Conservation (phyloP, 64 coral and sea anemone species). For the Catalaphyllia jardinei region DNA sequence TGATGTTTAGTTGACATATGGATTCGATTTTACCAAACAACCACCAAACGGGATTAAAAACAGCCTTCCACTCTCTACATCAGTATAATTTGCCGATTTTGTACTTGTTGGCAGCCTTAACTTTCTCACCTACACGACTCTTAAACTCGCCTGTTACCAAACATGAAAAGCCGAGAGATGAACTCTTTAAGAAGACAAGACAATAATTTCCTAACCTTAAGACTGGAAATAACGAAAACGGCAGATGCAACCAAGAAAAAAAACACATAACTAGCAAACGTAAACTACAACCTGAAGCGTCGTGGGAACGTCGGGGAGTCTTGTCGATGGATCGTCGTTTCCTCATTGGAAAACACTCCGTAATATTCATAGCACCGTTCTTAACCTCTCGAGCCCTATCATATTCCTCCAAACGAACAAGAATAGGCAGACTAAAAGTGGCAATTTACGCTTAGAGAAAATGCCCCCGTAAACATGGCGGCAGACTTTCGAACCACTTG, state of each 20-base stretch:
- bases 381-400: background rate
- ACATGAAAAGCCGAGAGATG: background rate
- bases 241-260: background rate
- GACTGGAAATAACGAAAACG: background rate
- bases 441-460: background rate
- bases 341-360: conserved; percentile 86
- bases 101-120: no score
- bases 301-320: conserved; percentile 61
- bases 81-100: no score
- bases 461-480: background rate
- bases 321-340: conserved; percentile 84
- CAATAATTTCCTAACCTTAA: background rate
- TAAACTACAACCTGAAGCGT: background rate
- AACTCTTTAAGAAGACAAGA: background rate
- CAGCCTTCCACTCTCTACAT: background rate
- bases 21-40: no score
- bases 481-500: conserved; percentile 15
- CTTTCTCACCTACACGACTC: background rate
- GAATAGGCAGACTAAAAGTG: background rate
- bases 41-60: no score
- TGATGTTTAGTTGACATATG: no score
- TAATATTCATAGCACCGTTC: conserved; percentile 67
- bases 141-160: background rate
- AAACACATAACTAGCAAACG: background rate
- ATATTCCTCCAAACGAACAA: background rate